Base-by-base conservation (phyloP, 2,797 vertebrate genomes). In the Cirrhinus mrigala region DNA sequence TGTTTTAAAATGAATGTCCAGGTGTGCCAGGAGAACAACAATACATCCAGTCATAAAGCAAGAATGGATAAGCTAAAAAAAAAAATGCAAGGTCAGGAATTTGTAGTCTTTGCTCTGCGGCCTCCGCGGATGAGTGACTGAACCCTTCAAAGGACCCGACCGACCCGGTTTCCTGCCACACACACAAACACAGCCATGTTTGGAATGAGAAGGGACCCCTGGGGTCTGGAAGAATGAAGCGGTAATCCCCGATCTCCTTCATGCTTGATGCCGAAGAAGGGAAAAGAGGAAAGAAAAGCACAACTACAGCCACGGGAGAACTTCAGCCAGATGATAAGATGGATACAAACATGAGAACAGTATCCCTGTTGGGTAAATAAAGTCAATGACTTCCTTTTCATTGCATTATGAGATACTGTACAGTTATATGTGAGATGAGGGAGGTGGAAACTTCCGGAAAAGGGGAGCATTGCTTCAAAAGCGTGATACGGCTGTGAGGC, bases 231-330 rank as follows among this genome's bases (percentile, higher is more conserved):
- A 58, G 82, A 64, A 86, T 54, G 71, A 56, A 60, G 54, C 15
- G 87, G 86, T 84, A 89, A 86, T 84, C 83, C 82, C 86, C 80
- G 29, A 46, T 82, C 56, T 24, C 71, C 71, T 83, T 33, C 74
- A 68, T 71, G 24, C 71, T 27, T 27, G 44, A 52, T 74, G 40
- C 64, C 12, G 7, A 58, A 50, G 27, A 71, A 37, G 54, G 40
- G 68, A 79, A 75, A 12, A 44, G 56, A 79, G 81, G 68, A 52
- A 86, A 83, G 66, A 71, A 69, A 62, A 76, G 37, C 79, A 69
- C 58, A 44, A 22, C 24, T 62, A 10, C 52, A 78, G 73, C 62
- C 11, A 0, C 64, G 46, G 46, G 66, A 76, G 62, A 77, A 60
- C 62, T 29, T 60, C 44, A 40, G 76, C 0, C 15, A 11, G 54